These are phyloP conservation scores for Lobophora halterata DNA, from an alignment of 2,888 invertebrate genomes.

Conservation along the genomic window DNA sequence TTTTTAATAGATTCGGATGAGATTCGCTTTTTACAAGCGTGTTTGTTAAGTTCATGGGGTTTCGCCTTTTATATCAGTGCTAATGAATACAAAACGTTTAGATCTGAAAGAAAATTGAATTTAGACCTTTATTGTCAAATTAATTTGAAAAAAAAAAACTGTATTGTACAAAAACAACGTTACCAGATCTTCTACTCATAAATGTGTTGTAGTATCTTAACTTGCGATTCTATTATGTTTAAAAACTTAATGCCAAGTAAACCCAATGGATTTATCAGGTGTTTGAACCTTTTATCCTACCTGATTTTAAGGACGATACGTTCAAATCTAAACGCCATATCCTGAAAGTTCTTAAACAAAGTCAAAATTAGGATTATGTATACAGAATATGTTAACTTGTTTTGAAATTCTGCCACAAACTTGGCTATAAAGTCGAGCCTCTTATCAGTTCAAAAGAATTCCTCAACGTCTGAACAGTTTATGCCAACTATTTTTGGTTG, in stretches of 20 bases:
- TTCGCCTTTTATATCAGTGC: constrained; percentile 36
- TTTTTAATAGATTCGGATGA: constrained; percentile 62
- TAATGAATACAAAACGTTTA: constrained; percentile 23
- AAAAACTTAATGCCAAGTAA: too few relatives aligned
- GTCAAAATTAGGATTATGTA: too few relatives aligned
- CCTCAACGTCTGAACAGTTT: constrained; percentile 45
- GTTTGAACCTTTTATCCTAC: too few relatives aligned
- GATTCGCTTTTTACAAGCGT: constrained; percentile 51
- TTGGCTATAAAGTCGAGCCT: constrained; percentile 18
- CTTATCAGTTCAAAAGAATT: constrained; percentile 34
- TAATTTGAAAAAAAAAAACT: too few relatives aligned
- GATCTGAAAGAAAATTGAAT: constrained; percentile 12
- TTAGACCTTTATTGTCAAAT: constrained; percentile 7
- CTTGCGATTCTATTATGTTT: too few relatives aligned
- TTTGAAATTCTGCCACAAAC: constrained; percentile 4
- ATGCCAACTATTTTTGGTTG: constrained; percentile 46
- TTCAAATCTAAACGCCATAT: too few relatives aligned
- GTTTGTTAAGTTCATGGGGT: constrained; percentile 43
- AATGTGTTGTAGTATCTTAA: too few relatives aligned
- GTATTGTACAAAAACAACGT: background rate
- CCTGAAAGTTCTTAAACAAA: too few relatives aligned
- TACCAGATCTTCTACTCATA: too few relatives aligned
- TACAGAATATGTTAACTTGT: background rate
- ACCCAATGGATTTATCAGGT: too few relatives aligned
- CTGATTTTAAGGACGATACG: too few relatives aligned